phyloP scores from a whole-genome alignment of 2,888 invertebrate species.

The Luperina testacea region DNA sequence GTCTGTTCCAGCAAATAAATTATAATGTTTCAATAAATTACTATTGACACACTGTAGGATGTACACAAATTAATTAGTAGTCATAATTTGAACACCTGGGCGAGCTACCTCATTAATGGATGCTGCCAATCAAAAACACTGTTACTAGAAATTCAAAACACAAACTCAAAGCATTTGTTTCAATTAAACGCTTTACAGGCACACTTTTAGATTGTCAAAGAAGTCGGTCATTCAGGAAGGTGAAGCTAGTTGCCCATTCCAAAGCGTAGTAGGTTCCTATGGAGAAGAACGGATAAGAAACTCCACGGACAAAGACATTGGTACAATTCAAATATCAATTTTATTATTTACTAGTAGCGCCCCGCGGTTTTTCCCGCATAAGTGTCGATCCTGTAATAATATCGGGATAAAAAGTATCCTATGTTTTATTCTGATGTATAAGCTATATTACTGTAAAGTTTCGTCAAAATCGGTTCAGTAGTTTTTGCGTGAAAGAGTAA shows the following conservation, averaged over 20 bases:
- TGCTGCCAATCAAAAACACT: background rate
- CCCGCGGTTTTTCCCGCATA: too few relatives aligned
- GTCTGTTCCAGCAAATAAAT: slow-evolving; percentile 52
- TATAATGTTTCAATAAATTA: slow-evolving; percentile 50
- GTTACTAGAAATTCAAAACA: background rate
- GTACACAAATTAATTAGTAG: slow-evolving; percentile 39
- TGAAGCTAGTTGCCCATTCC: background rate
- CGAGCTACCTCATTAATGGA: background rate
- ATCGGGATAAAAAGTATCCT: too few relatives aligned
- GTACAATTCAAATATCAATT: background rate
- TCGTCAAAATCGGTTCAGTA: too few relatives aligned
- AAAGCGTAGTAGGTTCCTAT: background rate
- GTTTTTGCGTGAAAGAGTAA: too few relatives aligned
- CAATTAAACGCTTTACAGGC: background rate
- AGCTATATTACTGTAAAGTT: too few relatives aligned
- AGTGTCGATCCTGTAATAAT: too few relatives aligned
- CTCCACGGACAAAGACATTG: background rate
- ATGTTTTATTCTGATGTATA: too few relatives aligned
- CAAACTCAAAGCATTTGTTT: background rate
- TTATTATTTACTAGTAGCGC: too few relatives aligned
- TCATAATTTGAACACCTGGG: slow-evolving; percentile 8
- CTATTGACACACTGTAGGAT: slow-evolving; percentile 42
- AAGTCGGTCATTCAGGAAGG: background rate
- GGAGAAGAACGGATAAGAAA: background rate
- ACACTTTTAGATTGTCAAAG: background rate